A percentile compares a stretch with the other conserved stretches of the same genome.
These are phyloP conservation scores for Gila robusta DNA, from an alignment of 2,797 vertebrate species.

Conservation along the genomic window DNA sequence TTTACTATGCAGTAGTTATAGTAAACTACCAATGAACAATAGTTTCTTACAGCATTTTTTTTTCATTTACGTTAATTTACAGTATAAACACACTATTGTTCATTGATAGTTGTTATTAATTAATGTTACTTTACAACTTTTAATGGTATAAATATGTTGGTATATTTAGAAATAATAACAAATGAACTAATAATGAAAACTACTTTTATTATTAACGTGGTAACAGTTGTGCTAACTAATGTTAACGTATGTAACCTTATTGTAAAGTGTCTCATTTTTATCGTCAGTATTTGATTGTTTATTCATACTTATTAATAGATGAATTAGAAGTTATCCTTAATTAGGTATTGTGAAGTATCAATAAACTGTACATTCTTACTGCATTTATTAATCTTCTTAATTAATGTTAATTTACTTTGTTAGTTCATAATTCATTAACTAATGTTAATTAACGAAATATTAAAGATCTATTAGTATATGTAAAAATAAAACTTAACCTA, in stretches of 20 bases:
- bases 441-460: background rate
- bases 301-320: background rate
- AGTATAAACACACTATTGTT: conserved; percentile 9
- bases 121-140: background rate
- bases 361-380: background rate
- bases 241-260: background rate
- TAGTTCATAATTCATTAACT: background rate
- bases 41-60: background rate
- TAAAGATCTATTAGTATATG: background rate
- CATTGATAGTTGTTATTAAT: background rate
- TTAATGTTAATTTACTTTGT: background rate
- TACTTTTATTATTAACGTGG: background rate
- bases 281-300: background rate
- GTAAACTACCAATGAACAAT: background rate
- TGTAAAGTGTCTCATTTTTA: background rate
- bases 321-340: background rate
- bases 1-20: background rate
- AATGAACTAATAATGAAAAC: background rate
- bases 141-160: background rate
- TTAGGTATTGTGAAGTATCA: background rate
- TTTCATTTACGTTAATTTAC: background rate
- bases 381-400: background rate
- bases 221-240: background rate
- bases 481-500: background rate
- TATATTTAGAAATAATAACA: background rate